These are phyloP conservation scores for Etheostoma nigrum DNA, from an alignment of 2,797 vertebrate genomes.

Conservation along the genomic window DNA sequence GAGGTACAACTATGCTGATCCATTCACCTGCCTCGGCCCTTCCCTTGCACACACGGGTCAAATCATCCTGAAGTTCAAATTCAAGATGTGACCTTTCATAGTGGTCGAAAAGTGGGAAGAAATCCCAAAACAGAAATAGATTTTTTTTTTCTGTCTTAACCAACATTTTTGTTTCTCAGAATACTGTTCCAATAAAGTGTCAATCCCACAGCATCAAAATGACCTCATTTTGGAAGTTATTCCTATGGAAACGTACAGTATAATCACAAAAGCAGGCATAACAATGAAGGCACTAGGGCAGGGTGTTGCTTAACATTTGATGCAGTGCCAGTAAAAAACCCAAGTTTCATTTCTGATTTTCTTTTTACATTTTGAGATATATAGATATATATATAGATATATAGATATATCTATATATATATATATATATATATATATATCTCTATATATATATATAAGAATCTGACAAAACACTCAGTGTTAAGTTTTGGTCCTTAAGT, in stretches of 20 bases:
- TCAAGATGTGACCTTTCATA: constrained; percentile 45
- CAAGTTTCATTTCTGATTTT: fast-evolving
- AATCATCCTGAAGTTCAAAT: constrained; percentile 25
- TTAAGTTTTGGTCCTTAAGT: background rate
- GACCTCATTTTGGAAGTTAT: no score
- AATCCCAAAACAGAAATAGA: background rate
- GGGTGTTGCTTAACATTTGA: background rate
- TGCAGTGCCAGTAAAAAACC: background rate
- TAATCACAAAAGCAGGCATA: background rate
- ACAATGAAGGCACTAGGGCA: no score
- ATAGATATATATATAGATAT: no score
- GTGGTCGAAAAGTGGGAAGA: background rate
- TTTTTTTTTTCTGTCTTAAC: background rate
- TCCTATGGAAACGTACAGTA: background rate
- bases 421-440: no score
- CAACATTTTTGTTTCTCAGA: background rate
- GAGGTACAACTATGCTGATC: constrained; percentile 80
- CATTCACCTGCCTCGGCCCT: constrained; percentile 85
- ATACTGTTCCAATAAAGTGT: background rate
- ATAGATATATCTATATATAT: no score
- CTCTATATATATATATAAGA: background rate
- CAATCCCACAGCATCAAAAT: background rate
- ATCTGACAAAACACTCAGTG: background rate
- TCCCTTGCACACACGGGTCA: constrained; percentile 61
- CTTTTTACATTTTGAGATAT: background rate